Conservation (phyloP, 2,797 vertebrate species). For the Psittacula echo region DNA sequence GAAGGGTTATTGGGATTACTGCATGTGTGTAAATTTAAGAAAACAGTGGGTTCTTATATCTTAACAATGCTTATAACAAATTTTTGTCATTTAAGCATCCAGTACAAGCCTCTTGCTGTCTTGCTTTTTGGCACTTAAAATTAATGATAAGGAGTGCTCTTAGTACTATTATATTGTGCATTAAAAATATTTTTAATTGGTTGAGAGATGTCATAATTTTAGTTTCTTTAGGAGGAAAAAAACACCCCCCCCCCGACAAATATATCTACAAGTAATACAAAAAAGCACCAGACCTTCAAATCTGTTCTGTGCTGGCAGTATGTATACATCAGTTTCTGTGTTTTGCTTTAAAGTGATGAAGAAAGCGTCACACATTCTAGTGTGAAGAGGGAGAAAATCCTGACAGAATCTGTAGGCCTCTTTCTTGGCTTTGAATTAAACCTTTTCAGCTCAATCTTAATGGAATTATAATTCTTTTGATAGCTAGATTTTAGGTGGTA, state of each 20-base stretch:
- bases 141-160: background rate
- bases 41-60: background rate
- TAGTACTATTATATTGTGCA: background rate
- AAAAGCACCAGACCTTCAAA: background rate
- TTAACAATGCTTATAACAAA: background rate
- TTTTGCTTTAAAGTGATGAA: constrained; percentile 13
- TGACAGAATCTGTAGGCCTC: background rate
- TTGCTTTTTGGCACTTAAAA: background rate
- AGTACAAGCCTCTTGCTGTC: background rate
- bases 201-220: background rate
- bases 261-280: background rate
- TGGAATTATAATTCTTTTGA: background rate
- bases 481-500: background rate
- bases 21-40: background rate
- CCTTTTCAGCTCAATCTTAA: background rate
- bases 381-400: background rate
- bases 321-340: background rate
- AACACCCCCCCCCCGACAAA: rapidly evolving
- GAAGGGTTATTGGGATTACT: background rate
- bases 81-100: background rate
- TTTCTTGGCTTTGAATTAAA: background rate
- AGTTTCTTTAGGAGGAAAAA: background rate
- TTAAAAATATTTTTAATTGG: background rate
- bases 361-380: background rate
- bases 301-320: background rate